Conservation (phyloP, 2,797 vertebrate genomes). For the Lateolabrax maculatus region DNA sequence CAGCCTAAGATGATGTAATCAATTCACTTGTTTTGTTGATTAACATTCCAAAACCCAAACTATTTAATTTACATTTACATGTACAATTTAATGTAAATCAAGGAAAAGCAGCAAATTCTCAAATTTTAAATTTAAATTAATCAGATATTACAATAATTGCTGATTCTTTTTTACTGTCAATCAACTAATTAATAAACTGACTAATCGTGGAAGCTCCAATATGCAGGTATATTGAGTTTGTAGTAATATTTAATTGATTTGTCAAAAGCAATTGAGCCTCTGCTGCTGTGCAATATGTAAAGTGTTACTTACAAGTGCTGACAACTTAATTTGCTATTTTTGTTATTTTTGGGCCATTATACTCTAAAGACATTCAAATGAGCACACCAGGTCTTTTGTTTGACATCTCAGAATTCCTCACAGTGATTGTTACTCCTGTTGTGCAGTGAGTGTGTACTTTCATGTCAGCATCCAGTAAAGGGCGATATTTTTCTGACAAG, state of each 20-base stretch:
- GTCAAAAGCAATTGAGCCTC: too few relatives aligned
- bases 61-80: conserved; percentile 6
- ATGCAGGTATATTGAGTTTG: neutral
- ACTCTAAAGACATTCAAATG: too few relatives aligned
- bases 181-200: neutral
- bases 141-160: neutral
- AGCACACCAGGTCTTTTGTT: too few relatives aligned
- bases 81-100: neutral
- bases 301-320: too few relatives aligned
- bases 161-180: fast-evolving
- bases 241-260: neutral
- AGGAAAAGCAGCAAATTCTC: neutral
- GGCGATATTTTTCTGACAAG: neutral
- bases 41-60: neutral
- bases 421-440: neutral
- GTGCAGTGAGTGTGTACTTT: neutral
- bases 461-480: neutral
- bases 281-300: too few relatives aligned
- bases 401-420: too few relatives aligned
- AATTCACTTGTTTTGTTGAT: neutral
- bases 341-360: too few relatives aligned
- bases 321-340: too few relatives aligned
- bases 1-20: neutral
- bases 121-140: too few relatives aligned
- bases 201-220: neutral